Base-by-base conservation (phyloP, 1,140 invertebrate species). In the Drosophila parvula region DNA sequence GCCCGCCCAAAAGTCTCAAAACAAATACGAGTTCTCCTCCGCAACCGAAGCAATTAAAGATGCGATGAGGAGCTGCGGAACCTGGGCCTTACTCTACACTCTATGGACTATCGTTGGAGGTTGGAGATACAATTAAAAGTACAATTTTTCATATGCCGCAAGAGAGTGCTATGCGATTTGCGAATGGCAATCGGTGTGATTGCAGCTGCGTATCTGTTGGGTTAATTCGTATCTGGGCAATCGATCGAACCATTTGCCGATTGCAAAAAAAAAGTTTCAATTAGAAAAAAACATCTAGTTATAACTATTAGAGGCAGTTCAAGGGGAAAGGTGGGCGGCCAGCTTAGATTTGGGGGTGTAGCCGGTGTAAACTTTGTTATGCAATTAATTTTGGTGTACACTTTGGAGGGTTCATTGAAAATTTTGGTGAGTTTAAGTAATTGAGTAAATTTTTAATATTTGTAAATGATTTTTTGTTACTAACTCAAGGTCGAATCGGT, bases 221-320 rank as follows among this genome's bases (percentile, higher is more conserved):
- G 63, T 78, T 89, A 89, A 88, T 79, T 89, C 71, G 71, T 89
- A 86, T 86, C 82, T 60, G 47, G 45, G 53, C 79, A 79, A 79
- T 83, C 73, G 84, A 86, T 89, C 70, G 75, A 79, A 40, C 56
- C 41, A 63, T 59, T 68, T 70, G 40, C 48, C 30, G 67, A 71
- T 50, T 40, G 47, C 16, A 43, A 27, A 34, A 6, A 45, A 18
- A 61, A 41, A 62, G 55, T 79, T 83, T 82, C 76, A 82, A 82
- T 82, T 83, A 64, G 79, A 65, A 81, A 79, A 71, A 71, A 71
- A 71, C n/a, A 61, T 60, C 76, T 81, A 77, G 68, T 73, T 61
- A 55, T 62, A 40, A 51, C 47, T 65, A 75, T 75, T 75, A 76
- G 53, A 67, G 22, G 38, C 38, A 22, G 41, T 32, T 30, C 47